Conservation (phyloP, 2,797 vertebrate species). For the Myiotriccus ornatus region DNA sequence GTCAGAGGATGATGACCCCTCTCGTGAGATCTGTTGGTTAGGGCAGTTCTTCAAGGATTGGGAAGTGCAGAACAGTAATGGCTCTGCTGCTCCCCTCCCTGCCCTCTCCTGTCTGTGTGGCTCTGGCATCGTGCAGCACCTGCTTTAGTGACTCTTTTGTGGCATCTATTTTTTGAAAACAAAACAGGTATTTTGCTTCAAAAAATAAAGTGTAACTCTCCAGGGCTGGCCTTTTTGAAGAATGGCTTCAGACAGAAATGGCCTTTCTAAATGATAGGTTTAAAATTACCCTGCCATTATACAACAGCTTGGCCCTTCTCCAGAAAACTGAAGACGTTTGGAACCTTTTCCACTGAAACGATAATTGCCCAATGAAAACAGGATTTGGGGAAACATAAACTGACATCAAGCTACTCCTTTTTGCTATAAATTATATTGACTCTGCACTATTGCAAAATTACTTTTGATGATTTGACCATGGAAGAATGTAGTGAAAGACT, state of each 20-base stretch:
- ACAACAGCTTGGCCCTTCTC: constrained; percentile 28
- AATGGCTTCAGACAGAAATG: constrained; percentile 17
- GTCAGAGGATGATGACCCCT: not conserved
- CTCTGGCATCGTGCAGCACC: not conserved
- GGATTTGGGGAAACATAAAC: constrained; percentile 47
- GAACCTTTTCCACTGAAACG: not conserved
- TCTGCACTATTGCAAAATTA: constrained; percentile 23
- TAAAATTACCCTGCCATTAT: constrained; percentile 49
- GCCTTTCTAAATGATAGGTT: constrained; percentile 35
- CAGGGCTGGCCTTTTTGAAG: not conserved
- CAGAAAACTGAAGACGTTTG: not conserved
- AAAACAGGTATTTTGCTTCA: not conserved
- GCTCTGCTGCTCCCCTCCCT: not conserved
- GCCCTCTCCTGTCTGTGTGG: not conserved
- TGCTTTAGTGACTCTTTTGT: not conserved
- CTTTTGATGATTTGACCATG: not conserved
- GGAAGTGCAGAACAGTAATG: not conserved
- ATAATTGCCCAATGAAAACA: constrained; percentile 58
- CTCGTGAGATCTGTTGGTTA: not conserved
- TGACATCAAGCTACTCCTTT: constrained; percentile 50
- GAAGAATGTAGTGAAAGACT: constrained; percentile 50
- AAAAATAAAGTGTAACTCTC: constrained; percentile 9
- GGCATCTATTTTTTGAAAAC: not conserved
- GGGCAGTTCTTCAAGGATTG: not conserved
- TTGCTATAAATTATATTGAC: constrained; percentile 46